These are phyloP conservation scores for Masticophis lateralis DNA, from an alignment of 2,797 vertebrate genomes.

Conservation along the genomic window DNA sequence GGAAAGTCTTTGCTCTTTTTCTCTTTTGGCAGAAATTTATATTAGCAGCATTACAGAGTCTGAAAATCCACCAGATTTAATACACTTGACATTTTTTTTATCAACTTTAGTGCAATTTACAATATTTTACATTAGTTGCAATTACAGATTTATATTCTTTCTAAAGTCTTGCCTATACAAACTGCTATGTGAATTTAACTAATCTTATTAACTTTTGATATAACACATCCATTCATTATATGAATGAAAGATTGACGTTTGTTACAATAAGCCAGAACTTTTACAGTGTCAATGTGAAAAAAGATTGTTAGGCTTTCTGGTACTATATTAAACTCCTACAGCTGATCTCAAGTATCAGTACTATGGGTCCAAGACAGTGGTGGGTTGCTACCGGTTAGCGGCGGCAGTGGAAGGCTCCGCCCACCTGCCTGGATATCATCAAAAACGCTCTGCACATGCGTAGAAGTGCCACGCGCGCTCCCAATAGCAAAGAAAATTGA, in stretches of 20 bases:
- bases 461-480: no score
- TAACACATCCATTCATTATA: slow-evolving; percentile 33
- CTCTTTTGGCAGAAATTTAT: not conserved
- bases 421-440: no score
- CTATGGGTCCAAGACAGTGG: not conserved
- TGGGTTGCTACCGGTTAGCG: no score
- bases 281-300: slow-evolving; percentile 40
- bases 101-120: not conserved
- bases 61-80: not conserved
- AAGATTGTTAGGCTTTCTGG: slow-evolving; percentile 36
- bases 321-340: slow-evolving; percentile 34
- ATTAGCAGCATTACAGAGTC: not conserved
- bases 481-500: no score
- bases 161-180: slow-evolving; percentile 1
- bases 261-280: slow-evolving; percentile 26
- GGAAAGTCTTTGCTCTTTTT: not conserved
- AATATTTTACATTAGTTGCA: slow-evolving; percentile 18
- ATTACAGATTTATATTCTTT: not conserved
- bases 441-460: no score
- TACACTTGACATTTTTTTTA: not conserved
- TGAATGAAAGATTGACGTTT: slow-evolving; percentile 49
- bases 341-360: slow-evolving; percentile 34
- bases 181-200: not conserved
- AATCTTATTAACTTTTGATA: not conserved
- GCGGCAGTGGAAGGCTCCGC: no score